These are phyloP conservation scores for Heterocephalus glaber DNA, from an alignment of 2,113 vertebrate species.

Conservation along the genomic window DNA sequence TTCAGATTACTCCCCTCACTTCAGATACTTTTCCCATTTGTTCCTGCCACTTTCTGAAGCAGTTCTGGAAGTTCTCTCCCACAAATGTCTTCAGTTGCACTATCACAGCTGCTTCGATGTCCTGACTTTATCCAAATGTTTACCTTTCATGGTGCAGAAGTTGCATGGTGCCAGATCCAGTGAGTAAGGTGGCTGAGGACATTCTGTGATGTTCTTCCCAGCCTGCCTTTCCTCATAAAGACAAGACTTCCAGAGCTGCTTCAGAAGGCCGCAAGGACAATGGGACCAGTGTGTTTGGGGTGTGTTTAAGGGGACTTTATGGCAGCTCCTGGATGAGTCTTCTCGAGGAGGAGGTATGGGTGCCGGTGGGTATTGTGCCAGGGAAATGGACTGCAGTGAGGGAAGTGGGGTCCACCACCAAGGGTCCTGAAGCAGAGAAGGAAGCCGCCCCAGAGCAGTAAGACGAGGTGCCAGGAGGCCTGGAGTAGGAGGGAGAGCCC, in stretches of 20 bases:
- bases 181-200: background rate
- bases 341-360: background rate
- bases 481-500: background rate
- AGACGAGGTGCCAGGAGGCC: background rate
- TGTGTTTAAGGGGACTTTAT: background rate
- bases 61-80: background rate
- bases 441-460: background rate
- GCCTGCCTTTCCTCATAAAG: background rate
- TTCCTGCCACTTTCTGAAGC: background rate
- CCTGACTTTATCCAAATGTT: background rate
- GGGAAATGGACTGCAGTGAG: fast-evolving
- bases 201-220: background rate
- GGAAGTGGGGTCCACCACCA: fast-evolving
- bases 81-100: background rate
- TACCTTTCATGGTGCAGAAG: background rate
- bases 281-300: background rate
- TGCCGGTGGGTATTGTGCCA: too few species aligned
- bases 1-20: background rate
- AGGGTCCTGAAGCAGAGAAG: background rate
- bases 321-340: background rate
- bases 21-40: background rate
- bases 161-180: background rate
- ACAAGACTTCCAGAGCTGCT: too few species aligned
- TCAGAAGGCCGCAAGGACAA: background rate
- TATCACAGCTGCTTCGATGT: background rate